These are phyloP conservation scores for Drosophila affinis DNA, from an alignment of 2,888 invertebrate genomes.

Conservation along the genomic window DNA sequence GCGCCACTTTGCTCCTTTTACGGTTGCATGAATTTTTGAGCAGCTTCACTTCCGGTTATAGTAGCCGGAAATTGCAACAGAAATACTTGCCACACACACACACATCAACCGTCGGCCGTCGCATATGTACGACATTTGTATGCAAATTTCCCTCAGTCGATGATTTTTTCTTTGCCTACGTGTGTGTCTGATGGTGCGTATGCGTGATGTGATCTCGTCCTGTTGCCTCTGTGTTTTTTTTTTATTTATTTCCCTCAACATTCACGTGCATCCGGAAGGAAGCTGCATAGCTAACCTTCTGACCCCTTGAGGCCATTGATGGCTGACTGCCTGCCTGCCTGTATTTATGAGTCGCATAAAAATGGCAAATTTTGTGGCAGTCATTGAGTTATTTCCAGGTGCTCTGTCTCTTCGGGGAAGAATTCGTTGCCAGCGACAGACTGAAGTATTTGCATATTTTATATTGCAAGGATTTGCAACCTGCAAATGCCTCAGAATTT, in stretches of 20 bases:
- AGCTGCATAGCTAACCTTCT: constrained; percentile 19
- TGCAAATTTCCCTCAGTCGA: constrained; percentile 63
- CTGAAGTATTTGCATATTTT: constrained; percentile 53
- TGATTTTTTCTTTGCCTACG: constrained; percentile 64
- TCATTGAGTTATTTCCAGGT: constrained; percentile 52
- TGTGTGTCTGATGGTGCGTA: constrained; percentile 42
- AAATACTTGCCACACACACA: constrained; percentile 49
- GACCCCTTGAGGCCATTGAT: constrained; percentile 26
- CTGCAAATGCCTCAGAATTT: constrained; percentile 32
- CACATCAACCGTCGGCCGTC: constrained; percentile 16
- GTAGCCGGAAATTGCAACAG: constrained; percentile 74
- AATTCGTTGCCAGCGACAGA: constrained; percentile 33
- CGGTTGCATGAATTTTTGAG: constrained; percentile 74
- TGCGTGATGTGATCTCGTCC: constrained; percentile 36
- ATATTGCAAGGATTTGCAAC: constrained; percentile 38
- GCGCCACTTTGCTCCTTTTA: constrained; percentile 71
- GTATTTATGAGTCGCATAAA: constrained; percentile 55
- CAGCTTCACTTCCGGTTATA: constrained; percentile 71
- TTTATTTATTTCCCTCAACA: constrained; percentile 23
- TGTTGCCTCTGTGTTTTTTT: constrained; percentile 32
- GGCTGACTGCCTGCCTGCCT: constrained; percentile 7
- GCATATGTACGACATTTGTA: constrained; percentile 68
- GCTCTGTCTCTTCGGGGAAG: constrained; percentile 36
- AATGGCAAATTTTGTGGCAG: constrained; percentile 55
- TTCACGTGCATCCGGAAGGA: constrained; percentile 43